Evolutionary conservation across 2,797 vertebrate species (phyloP).

Genomic region (Ibycter americanus): DNA sequence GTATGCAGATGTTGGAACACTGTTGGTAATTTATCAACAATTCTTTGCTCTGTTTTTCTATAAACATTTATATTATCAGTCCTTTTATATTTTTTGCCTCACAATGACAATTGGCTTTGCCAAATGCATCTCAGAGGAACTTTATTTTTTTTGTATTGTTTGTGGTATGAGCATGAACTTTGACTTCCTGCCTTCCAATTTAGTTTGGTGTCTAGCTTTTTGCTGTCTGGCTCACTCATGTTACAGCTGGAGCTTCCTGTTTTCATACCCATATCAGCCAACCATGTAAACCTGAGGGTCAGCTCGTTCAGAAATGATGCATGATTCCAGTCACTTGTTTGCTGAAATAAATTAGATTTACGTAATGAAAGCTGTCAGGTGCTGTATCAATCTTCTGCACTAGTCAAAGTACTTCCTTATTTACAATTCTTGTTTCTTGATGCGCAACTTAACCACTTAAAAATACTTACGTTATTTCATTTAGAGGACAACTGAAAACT

Average conservation of each 20-base stretch:
- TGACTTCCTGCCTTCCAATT: slow-evolving; percentile 81
- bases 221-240: slow-evolving; percentile 80
- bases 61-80: slow-evolving; percentile 45
- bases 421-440: slow-evolving; percentile 74
- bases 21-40: background rate
- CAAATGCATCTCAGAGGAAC: slow-evolving; percentile 72
- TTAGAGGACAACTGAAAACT: background rate
- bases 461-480: background rate
- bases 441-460: slow-evolving; percentile 25
- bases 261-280: slow-evolving; percentile 74
- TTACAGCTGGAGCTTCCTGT: slow-evolving; percentile 83
- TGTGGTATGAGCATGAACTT: slow-evolving; percentile 74
- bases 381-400: slow-evolving; percentile 57
- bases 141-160: slow-evolving; percentile 76
- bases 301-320: slow-evolving; percentile 72
- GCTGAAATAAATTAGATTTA: slow-evolving; percentile 73
- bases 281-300: slow-evolving; percentile 77
- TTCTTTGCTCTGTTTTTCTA: slow-evolving; percentile 3
- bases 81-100: slow-evolving; percentile 29
- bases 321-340: slow-evolving; percentile 77
- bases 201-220: slow-evolving; percentile 72
- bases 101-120: slow-evolving; percentile 45
- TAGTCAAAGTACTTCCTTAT: slow-evolving; percentile 74
- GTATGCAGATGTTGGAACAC: background rate
- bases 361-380: slow-evolving; percentile 79